Conservation (phyloP, 2,888 invertebrate genomes). For the Shargacucullia verbasci region DNA sequence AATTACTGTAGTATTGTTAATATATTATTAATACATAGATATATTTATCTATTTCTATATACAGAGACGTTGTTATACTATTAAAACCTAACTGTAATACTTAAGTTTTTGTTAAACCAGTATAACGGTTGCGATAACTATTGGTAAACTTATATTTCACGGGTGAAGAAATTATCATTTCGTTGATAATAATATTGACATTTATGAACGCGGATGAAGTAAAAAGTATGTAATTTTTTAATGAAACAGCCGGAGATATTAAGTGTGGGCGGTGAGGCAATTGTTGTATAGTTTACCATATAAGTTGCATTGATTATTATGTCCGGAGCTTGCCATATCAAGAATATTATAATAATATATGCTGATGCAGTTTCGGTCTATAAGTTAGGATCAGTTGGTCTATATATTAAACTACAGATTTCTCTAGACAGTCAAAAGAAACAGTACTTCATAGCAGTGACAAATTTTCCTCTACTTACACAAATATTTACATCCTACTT, state of each 20-base stretch:
- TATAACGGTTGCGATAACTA: conserved; percentile 36
- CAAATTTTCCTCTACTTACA: too few species aligned
- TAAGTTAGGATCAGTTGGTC: conserved; percentile 7
- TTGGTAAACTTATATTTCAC: conserved; percentile 43
- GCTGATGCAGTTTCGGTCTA: conserved; percentile 13
- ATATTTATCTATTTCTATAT: not conserved
- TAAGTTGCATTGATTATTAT: conserved; percentile 41
- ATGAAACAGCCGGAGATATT: conserved; percentile 43
- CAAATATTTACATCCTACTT: too few species aligned
- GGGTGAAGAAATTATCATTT: conserved; percentile 49
- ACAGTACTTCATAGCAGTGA: too few species aligned
- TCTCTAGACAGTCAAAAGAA: not conserved
- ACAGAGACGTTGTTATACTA: conserved; percentile 3
- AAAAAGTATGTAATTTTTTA: conserved; percentile 50
- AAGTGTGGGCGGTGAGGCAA: conserved; percentile 55
- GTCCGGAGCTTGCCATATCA: conserved; percentile 26
- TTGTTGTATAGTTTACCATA: conserved; percentile 50
- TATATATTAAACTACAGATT: not conserved
- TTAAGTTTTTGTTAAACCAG: conserved; percentile 33
- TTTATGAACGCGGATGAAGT: conserved; percentile 52
- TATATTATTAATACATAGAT: not conserved
- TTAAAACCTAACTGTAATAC: conserved; percentile 16
- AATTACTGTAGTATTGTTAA: conserved; percentile 5
- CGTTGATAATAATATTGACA: conserved; percentile 52
- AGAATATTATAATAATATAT: conserved; percentile 9